Base-by-base conservation (phyloP, 2,888 invertebrate genomes). In the Pherbina coryleti region DNA sequence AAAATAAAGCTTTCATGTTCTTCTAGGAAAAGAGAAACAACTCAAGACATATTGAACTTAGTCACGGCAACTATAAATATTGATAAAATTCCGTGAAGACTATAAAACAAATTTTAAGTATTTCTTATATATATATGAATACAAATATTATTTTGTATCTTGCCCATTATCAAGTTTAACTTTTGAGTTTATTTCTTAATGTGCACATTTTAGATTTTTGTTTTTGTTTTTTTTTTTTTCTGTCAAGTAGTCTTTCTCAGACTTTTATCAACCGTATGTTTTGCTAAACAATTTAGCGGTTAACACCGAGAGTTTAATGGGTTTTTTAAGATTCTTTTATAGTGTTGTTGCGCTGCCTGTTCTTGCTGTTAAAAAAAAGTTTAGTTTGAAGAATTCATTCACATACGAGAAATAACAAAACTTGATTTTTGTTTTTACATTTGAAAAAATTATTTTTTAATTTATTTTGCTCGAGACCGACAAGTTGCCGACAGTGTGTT, bases 201-300 rank as follows among this genome's bases (percentile, higher is more conserved):
- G 44, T 11, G 44, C 44, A 44, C 14, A 60, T 19, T 60, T 11
- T 14, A 17, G n/a, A 22, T 55, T 55, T n/a, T 55, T 14, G 9
- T 1, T n/a, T n/a, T n/a, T n/a, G n/a, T 25, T 55, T 60, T 1
- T 60, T 28, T 28, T 25, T 22, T 22, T 25, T 19, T 55, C 19
- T 19, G 2, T 19, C 19, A 2, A 19, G 3, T 1, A 22, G 3
- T 19, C 55, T 19, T 19, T 55, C 11, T 60, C 25, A 22, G 25
- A 60, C 19, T n/a, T 67, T 67, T 67, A 37, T 67, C 44, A 37
- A 2, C 44, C 67, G 37, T 37, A 67, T 67, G 44, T 67, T 67
- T 67, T 67, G 34, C 37, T 67, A 14, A 37, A 67, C 44, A 37
- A 67, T 22, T 67, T 22, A 22, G 44, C 4, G 22, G 5, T 44